Evolutionary conservation across 1,140 invertebrate genomes (phyloP), one percentile per base, ranked within the genome.

Genomic region (Pseudachorutes palmiensis): DNA sequence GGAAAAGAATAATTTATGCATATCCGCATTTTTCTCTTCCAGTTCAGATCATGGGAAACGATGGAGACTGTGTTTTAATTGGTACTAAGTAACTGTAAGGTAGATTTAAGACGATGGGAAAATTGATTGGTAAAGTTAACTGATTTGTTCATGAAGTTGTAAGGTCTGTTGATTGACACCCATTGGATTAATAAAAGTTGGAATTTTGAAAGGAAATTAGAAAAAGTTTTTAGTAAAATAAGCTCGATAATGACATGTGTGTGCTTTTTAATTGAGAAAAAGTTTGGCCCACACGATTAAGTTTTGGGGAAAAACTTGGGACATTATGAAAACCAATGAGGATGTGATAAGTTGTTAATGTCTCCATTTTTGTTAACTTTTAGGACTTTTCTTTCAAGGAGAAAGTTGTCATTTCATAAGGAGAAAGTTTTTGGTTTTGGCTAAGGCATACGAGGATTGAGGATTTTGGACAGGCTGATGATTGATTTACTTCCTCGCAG

Each of bases 401-500:
- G 58, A 28, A 57, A 66, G 48, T 32, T 5, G 22, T 16, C 29
- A 48, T 62, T 61, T 67, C 66, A 36, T 61, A 45, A 45, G 19
- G 36, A 9, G 36, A 45, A 45, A 19, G 36, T 12, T 45, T 45
- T 45, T 45, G 36, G 36, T 45, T n/a, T n/a, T n/a, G n/a, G n/a
- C n/a, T n/a, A n/a, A n/a, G n/a, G n/a, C n/a, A n/a, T n/a, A n/a
- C n/a, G n/a, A n/a, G n/a, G n/a, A n/a, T n/a, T n/a, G n/a, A n/a
- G n/a, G n/a, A n/a, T n/a, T 67, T 67, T 62, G 60, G 66, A 67
- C 66, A 33, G 60, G n/a, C 51, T 19, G 28, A 67, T 67, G 66
- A 67, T 67, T 67, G 66, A 67, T 67, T 67, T 62, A 41, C 66
- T 67, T 67, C 61, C 66, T 49, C 66, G 61, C 57, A n/a, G n/a